Evolutionary conservation across 1,140 invertebrate genomes (phyloP).

Genomic region (Ditylenchus dipsaci): DNA sequence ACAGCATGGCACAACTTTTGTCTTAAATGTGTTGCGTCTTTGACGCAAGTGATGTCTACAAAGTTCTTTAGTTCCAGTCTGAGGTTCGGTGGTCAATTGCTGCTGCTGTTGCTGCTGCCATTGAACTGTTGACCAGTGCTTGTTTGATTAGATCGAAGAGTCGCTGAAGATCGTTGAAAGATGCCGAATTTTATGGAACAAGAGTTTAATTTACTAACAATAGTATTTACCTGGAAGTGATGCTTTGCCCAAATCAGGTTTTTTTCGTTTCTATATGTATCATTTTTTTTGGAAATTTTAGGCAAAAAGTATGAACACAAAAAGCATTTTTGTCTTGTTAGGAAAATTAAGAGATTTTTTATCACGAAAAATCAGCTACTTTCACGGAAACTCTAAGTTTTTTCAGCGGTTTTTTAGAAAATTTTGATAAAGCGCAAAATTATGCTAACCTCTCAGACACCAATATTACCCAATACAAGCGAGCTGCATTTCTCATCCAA

Average conservation of each 20-base stretch:
- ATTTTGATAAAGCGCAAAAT: neutral
- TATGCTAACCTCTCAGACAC: constrained; percentile 27
- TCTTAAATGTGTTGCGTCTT: too few relatives aligned
- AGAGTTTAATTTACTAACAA: neutral
- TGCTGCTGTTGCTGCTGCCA: too few relatives aligned
- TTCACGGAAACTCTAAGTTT: too few relatives aligned
- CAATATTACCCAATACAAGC: constrained; percentile 24
- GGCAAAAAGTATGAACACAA: too few relatives aligned
- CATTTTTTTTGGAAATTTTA: neutral
- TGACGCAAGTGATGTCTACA: too few relatives aligned
- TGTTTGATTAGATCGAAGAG: neutral
- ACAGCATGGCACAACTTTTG: too few relatives aligned
- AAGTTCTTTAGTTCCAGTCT: too few relatives aligned
- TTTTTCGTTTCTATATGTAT: neutral
- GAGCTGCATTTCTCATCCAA: constrained; percentile 5
- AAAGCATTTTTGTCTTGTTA: too few relatives aligned
- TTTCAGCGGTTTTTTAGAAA: too few relatives aligned
- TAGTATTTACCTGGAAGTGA: neutral
- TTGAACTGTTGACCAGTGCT: constrained; percentile 5
- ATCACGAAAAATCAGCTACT: too few relatives aligned
- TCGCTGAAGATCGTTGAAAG: constrained; percentile 11
- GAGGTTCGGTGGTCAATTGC: too few relatives aligned
- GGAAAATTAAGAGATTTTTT: too few relatives aligned
- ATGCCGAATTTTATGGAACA: constrained; percentile 6
- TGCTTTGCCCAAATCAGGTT: constrained; percentile 11